These are phyloP conservation scores for Sebastiscus tertius DNA, from an alignment of 2,797 vertebrate genomes.

Conservation along the genomic window DNA sequence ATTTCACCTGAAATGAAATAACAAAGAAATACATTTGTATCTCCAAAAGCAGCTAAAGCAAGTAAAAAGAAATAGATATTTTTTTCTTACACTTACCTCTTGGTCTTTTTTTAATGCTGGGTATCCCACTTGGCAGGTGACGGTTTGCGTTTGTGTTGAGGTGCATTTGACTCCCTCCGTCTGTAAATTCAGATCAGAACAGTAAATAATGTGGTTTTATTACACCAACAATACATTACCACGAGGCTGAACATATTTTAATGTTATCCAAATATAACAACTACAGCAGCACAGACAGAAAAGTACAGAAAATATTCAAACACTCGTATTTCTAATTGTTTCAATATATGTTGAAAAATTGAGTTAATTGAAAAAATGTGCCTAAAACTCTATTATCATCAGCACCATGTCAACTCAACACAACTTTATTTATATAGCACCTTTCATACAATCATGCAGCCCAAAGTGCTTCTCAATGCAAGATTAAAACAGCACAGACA, in stretches of 20 bases:
- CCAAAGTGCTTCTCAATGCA: no score
- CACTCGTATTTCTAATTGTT: neutral
- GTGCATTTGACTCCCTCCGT: slow-evolving; percentile 88
- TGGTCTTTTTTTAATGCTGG: slow-evolving; percentile 84
- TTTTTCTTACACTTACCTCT: slow-evolving; percentile 73
- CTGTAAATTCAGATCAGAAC: slow-evolving; percentile 71
- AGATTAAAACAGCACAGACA: no score
- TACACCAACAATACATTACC: neutral
- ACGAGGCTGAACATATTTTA: neutral
- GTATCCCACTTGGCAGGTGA: slow-evolving; percentile 88
- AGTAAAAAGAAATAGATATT: no score
- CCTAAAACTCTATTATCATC: no score
- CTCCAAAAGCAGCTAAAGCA: no score
- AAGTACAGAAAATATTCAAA: neutral
- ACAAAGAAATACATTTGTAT: neutral
- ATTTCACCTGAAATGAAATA: slow-evolving; percentile 82
- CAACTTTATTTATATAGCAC: no score
- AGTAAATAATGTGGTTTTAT: neutral
- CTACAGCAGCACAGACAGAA: neutral
- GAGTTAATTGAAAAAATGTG: neutral
- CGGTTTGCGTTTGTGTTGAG: slow-evolving; percentile 70
- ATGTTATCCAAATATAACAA: neutral
- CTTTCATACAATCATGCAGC: no score
- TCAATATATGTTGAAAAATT: neutral
- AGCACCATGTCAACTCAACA: no score